Base-by-base conservation (phyloP, 2,888 invertebrate genomes). In the Caenorhabditis sp. region DNA sequence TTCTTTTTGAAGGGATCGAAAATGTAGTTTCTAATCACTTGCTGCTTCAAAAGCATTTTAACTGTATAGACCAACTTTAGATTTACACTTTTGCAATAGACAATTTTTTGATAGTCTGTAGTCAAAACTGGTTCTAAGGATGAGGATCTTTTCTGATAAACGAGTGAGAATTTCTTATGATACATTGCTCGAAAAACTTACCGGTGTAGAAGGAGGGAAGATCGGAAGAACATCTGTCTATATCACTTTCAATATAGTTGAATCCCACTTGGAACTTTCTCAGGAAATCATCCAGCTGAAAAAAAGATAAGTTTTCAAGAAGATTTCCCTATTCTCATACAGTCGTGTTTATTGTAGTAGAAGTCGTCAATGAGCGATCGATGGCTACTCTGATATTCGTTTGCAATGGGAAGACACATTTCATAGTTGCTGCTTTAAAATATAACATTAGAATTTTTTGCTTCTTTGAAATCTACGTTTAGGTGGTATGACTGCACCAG, bases 161-260 rank as follows among this genome's bases (percentile, higher is more conserved):
- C n/a, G n/a, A n/a, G n/a, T n/a, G n/a, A n/a, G n/a, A n/a, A n/a
- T n/a, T n/a, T n/a, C n/a, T n/a, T n/a, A n/a, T n/a, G n/a, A n/a
- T n/a, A n/a, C n/a, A n/a, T n/a, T n/a, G n/a, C n/a, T n/a, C n/a
- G n/a, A n/a, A n/a, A 44, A 14, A 14, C 47, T 44, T 0, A 80
- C 80, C 80, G 6, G 58, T 80, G 7, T 68, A 80, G 8, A 66
- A 80, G 0, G 24, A 10, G n/a, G 73, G 73, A 16, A 80, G 35
- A 41, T 35, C 47, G 12, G 10, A 14, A 5, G 14, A n/a, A 22
- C 79, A 72, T 26, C 56, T 28, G 2, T 31, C 49, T 0, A 35
- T 61, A 44, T 82, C 79, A 31, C 69, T 80, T 16, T 58, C 47
- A 51, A 83, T 70, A 16, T 47, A 74, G 19, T 83, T 80, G 59